Evolutionary conservation across 2,888 invertebrate genomes (phyloP), one percentile per base, ranked within the genome.

Genomic region (Pseudococcus jackbeardsleyi): DNA sequence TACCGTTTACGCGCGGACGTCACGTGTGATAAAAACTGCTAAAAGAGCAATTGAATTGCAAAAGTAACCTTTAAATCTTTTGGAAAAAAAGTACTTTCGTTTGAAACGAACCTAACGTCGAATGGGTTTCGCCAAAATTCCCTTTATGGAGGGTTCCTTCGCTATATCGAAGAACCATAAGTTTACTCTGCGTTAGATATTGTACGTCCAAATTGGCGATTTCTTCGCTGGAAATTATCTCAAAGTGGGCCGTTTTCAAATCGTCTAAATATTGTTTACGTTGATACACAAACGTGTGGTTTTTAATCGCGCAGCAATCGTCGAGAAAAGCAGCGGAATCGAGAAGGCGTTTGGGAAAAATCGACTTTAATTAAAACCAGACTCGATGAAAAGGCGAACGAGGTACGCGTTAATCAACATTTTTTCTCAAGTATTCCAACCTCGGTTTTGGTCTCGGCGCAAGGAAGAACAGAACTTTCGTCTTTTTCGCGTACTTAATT

Each of bases 61-160:
- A 72, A 72, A 72, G 68, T 72, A 72, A 72, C 68, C 68, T 72
- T 72, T 72, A 72, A 72, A 72, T 72, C 68, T 72, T 72, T 72
- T 72, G 68, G 68, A 72, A 72, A 72, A 72, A 72, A 72, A 72
- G 64, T 72, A 72, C 68, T 72, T 72, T 72, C 11, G 68, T 72
- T 33, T 5, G 68, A 72, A 72, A 26, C 68, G 12, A 72, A 72
- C 26, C 33, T 26, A 26, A 12, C 33, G 22, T 72, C 15, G 33
- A 72, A 33, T 15, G 68, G 68, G 3, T 72, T 72, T 33, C 12
- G 68, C 22, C 26, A 12, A 72, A 72, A 72, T 72, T 72, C 68
- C 33, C 68, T 72, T 72, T 26, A 72, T 72, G 33, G 68, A 33
- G 33, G 68, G 9, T 72, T 72, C 12, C 68, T 72, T 72, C n/a